These are phyloP conservation scores for Dryas iulia DNA, from an alignment of 1,140 invertebrate genomes.

Conservation along the genomic window DNA sequence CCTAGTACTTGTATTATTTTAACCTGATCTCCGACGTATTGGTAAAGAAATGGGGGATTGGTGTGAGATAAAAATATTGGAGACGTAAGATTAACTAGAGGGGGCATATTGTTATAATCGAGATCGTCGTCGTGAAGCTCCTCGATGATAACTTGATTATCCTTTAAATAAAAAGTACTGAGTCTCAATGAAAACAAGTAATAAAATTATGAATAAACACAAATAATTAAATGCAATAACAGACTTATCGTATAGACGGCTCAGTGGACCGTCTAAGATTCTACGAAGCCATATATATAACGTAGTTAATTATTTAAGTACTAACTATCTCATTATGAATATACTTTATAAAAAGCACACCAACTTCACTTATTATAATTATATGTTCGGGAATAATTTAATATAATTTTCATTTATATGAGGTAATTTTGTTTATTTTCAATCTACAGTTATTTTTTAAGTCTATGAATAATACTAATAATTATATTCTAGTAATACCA, in stretches of 20 bases:
- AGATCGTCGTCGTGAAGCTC: constrained; percentile 75
- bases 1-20: constrained; percentile 71
- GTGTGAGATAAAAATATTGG: constrained; percentile 66
- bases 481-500: neutral
- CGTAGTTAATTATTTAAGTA: neutral
- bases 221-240: constrained; percentile 59
- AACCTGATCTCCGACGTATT: constrained; percentile 69
- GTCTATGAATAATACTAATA: neutral
- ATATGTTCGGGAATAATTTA: neutral
- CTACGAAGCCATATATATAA: neutral
- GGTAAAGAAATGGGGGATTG: constrained; percentile 72
- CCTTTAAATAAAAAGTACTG: constrained; percentile 79
- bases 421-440: constrained; percentile 8
- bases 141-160: constrained; percentile 76
- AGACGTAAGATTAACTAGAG: constrained; percentile 57
- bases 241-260: constrained; percentile 44
- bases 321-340: neutral
- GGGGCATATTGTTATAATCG: constrained; percentile 70
- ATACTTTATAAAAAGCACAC: constrained; percentile 13
- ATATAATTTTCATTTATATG: neutral
- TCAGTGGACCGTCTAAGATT: neutral
- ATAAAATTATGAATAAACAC: constrained; percentile 32
- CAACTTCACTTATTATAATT: constrained; percentile 1
- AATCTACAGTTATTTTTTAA: constrained; percentile 8
- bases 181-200: constrained; percentile 62